Evolutionary conservation across 2,888 invertebrate species (phyloP), one percentile per base, ranked within the genome.

Genomic region (Odontomyia ornata): DNA sequence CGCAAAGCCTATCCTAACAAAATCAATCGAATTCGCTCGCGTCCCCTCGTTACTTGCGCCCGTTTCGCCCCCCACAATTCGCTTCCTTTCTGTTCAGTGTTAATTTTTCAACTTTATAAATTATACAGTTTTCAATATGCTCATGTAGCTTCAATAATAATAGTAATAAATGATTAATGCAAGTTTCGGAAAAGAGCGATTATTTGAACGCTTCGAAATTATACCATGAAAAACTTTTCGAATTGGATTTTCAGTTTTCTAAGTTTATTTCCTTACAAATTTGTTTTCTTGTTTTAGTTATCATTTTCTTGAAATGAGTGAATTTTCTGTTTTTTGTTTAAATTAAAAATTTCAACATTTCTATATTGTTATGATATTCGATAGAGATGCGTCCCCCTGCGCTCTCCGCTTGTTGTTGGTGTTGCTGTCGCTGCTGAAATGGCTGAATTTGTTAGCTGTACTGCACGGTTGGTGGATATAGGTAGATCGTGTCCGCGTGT

Each of bases 201-300:
- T 27, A 15, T 65, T n/a, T 27, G 21, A 65, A 65, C 36, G 2
- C 65, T 65, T 69, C 47, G 25, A 30, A 43, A 46, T 46, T 69
- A 47, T 47, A 52, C n/a, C 36, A 57, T 72, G 7, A 72, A 72
- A 72, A 72, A 73, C 21, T 36, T 30, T 18, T 57, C 23, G 43
- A 25, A 23, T 73, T 57, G 30, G 60, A 73, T 57, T 73, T 73
- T 73, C 73, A 73, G 73, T 73, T 73, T 60, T 73, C 46, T 73
- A 57, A 57, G 73, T 73, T 73, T 73, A 73, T 73, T 73, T 73
- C 60, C 73, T 73, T 73, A 73, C 60, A 73, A 73, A 73, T 73
- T 28, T 67, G 27, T 73, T 57, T 57, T 60, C 30, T 57, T 30
- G 56, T 56, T 73, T 72, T 47, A 21, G 23, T 57, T 73, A 30